phyloP scores from a whole-genome alignment of 2,113 vertebrate species.

The Oenanthe melanoleuca region DNA sequence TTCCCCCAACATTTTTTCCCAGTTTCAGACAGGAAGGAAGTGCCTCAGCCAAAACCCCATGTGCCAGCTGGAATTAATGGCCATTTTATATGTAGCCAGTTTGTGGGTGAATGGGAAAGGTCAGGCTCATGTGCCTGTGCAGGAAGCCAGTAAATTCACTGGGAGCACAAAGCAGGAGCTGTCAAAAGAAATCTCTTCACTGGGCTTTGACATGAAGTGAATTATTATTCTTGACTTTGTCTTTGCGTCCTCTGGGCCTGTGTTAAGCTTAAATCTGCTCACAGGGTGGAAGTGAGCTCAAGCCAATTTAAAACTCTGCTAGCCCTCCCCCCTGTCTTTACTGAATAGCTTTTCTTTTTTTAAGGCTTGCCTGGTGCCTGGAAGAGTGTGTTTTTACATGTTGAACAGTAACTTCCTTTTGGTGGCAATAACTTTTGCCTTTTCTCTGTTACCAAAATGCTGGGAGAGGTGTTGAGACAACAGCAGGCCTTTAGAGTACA shows the following conservation, averaged over 20 bases:
- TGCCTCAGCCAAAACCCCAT: background rate
- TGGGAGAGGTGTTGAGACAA: background rate
- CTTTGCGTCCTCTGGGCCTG: background rate
- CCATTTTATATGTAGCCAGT: background rate
- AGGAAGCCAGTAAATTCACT: background rate
- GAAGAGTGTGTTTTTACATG: background rate
- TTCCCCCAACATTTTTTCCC: background rate
- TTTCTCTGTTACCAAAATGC: background rate
- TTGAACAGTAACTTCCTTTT: background rate
- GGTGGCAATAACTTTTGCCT: background rate
- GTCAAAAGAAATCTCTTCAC: background rate
- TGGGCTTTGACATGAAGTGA: background rate
- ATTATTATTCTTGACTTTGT: background rate
- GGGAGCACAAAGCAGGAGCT: background rate
- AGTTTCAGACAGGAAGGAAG: background rate
- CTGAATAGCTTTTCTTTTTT: background rate
- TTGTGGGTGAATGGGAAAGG: background rate
- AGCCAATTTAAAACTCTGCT: background rate
- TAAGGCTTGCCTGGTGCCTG: background rate
- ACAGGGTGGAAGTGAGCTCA: background rate
- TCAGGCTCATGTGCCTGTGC: background rate
- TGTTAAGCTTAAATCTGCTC: background rate
- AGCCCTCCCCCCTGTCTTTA: background rate
- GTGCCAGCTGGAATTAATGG: conserved; percentile 5
- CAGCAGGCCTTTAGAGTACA: background rate